Evolutionary conservation across 2,797 vertebrate genomes (phyloP).

Genomic region (Philypnodon macrostomus): DNA sequence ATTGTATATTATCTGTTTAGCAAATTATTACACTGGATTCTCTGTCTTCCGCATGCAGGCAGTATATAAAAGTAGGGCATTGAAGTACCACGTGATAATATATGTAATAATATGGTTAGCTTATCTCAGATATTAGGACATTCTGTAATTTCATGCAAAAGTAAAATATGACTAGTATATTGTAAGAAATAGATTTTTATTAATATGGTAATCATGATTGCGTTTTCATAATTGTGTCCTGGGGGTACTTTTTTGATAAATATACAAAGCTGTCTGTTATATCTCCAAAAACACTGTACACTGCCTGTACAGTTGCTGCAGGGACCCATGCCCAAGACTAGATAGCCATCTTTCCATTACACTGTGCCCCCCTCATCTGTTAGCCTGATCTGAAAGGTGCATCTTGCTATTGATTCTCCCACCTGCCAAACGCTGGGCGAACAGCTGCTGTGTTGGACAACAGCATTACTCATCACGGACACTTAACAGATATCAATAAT

Average conservation of each 20-base stretch:
- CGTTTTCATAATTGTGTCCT: too few relatives aligned
- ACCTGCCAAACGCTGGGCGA: conserved; percentile 56
- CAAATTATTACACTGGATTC: too few relatives aligned
- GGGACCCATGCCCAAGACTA: conserved; percentile 29
- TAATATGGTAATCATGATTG: too few relatives aligned
- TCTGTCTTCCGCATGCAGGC: too few relatives aligned
- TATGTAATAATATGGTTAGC: too few relatives aligned
- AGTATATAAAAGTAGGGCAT: too few relatives aligned
- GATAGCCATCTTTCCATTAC: conserved; percentile 54
- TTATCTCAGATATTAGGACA: too few relatives aligned
- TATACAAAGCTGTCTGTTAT: neutral
- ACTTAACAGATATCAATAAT: conserved; percentile 67
- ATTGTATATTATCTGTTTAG: too few relatives aligned
- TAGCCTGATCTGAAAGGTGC: conserved; percentile 53
- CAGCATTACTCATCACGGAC: conserved; percentile 55
- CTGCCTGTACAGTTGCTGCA: conserved; percentile 20
- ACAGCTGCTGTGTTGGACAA: conserved; percentile 50
- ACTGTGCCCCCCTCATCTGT: conserved; percentile 33
- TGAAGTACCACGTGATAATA: too few relatives aligned
- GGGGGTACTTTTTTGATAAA: neutral
- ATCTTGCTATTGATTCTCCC: conserved; percentile 59
- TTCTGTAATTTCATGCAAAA: too few relatives aligned
- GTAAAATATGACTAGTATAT: too few relatives aligned
- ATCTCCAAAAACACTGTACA: conserved; percentile 31
- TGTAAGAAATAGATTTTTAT: too few relatives aligned